Evolutionary conservation across 2,113 vertebrate genomes (phyloP).

Genomic region (Scatophagus argus): DNA sequence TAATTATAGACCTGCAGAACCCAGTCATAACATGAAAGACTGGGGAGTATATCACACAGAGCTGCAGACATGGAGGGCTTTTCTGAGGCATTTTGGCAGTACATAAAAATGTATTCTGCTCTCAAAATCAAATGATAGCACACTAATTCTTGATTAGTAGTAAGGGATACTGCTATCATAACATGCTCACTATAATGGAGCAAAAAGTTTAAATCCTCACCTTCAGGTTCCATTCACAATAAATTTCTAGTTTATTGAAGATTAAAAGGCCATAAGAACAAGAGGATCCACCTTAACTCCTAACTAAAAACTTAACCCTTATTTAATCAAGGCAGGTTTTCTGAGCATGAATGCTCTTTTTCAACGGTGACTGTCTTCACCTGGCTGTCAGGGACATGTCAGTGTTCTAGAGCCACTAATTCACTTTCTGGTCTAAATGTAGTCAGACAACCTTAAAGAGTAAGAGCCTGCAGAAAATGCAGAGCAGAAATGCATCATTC

Average conservation of each 20-base stretch:
- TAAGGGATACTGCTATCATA: not conserved
- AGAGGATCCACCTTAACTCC: not conserved
- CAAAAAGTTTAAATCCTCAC: not conserved
- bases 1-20: conserved; percentile 68
- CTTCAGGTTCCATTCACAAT: too few species aligned
- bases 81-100: conserved; percentile 9
- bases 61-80: conserved; percentile 16
- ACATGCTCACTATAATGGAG: not conserved
- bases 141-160: not conserved
- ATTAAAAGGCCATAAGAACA: not conserved
- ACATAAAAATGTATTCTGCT: not conserved
- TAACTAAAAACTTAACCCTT: not conserved
- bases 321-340: not conserved
- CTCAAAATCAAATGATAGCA: not conserved
- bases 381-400: too few species aligned
- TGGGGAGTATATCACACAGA: conserved; percentile 3
- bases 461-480: not conserved
- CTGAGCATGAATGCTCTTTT: conserved; percentile 1
- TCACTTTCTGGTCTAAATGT: not conserved
- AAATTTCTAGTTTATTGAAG: not conserved
- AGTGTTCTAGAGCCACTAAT: not conserved
- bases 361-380: not conserved
- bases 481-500: conserved; percentile 13
- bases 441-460: not conserved
- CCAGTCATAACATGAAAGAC: conserved; percentile 49